These are phyloP conservation scores for Gasterosteus aculeatus DNA, from an alignment of 2,113 vertebrate species.

Conservation along the genomic window DNA sequence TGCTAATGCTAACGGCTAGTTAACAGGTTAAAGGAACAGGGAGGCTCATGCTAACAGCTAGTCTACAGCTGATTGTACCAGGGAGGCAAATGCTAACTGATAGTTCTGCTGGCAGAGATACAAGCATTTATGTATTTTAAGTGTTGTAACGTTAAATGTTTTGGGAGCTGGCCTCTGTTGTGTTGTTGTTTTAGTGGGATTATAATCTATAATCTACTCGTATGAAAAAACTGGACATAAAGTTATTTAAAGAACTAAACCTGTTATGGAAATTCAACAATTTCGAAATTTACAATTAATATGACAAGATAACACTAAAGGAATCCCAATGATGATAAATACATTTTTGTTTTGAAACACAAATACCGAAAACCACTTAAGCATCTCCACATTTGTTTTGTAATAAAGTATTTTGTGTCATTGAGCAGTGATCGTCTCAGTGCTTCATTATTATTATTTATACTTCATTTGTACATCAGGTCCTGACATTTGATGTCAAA, in stretches of 20 bases:
- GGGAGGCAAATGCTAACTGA: too few relatives aligned
- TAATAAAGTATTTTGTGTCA: slow-evolving; percentile 18
- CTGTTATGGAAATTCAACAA: not conserved
- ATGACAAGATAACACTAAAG: not conserved
- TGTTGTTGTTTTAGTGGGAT: slow-evolving; percentile 37
- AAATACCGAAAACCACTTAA: not conserved
- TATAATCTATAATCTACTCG: slow-evolving; percentile 11
- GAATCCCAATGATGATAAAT: not conserved
- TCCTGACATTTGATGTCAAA: too few relatives aligned
- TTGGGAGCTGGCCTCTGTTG: slow-evolving; percentile 77
- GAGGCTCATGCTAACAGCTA: not conserved
- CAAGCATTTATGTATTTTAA: not conserved
- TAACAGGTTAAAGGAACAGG: too few relatives aligned
- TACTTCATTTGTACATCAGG: too few relatives aligned
- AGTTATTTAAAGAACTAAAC: not conserved
- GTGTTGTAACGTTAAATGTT: slow-evolving; percentile 17
- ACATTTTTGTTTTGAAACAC: not conserved
- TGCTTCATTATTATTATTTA: not conserved
- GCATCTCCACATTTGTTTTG: not conserved
- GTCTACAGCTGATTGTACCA: not conserved
- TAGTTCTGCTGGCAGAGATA: slow-evolving; percentile 46
- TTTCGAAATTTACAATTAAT: not conserved
- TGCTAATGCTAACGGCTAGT: too few relatives aligned
- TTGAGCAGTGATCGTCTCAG: not conserved
- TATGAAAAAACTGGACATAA: slow-evolving; percentile 13